Conservation (phyloP, 2,888 invertebrate species). For the Tyria jacobaeae region DNA sequence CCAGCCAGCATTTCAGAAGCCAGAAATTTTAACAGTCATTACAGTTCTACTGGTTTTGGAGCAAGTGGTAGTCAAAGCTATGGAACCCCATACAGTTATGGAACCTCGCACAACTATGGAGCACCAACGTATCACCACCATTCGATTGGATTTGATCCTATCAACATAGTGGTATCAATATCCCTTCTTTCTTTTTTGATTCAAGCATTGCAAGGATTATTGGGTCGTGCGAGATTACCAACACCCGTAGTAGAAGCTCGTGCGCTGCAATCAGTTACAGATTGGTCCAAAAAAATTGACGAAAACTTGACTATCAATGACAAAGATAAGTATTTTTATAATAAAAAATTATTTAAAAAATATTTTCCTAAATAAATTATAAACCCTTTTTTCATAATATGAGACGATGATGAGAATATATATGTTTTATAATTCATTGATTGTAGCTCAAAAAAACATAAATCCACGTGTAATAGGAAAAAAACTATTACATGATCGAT, state of each 20-base stretch:
- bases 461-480: neutral
- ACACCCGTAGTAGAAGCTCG: conserved; percentile 77
- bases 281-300: conserved; percentile 67
- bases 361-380: conserved; percentile 52
- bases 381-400: too few relatives aligned
- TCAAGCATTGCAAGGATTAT: conserved; percentile 78
- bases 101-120: conserved; percentile 54
- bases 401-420: too few relatives aligned
- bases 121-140: conserved; percentile 77
- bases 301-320: conserved; percentile 50
- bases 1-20: conserved; percentile 48
- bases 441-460: neutral
- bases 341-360: conserved; percentile 66
- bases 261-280: conserved; percentile 58
- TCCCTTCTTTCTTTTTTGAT: conserved; percentile 79
- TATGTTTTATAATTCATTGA: neutral
- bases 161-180: conserved; percentile 81
- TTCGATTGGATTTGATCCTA: conserved; percentile 83
- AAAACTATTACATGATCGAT: neutral
- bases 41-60: conserved; percentile 69
- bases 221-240: conserved; percentile 70
- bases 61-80: conserved; percentile 68
- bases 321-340: conserved; percentile 61
- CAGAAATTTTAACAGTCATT: conserved; percentile 72
- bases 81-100: conserved; percentile 32